A percentile compares a stretch with the other conserved stretches of the same genome.
Evolutionary conservation across 92 coral and sea anemone genomes (phyloP).

Genomic region (Porites cylindrica): DNA sequence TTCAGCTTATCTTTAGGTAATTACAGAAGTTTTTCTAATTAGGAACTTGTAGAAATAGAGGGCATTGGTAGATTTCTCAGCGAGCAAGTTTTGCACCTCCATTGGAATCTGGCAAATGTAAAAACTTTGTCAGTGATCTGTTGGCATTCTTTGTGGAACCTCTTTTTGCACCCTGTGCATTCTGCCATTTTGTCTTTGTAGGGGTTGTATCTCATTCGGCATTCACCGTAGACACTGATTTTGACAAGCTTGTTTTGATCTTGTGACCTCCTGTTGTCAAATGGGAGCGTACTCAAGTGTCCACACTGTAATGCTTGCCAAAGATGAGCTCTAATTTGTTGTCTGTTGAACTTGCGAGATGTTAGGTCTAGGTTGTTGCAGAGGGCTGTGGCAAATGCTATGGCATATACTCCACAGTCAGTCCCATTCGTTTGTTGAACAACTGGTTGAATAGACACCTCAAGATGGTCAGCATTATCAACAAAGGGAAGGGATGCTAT

Average conservation of each 20-base stretch:
- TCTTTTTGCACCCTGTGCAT: constrained; percentile 46
- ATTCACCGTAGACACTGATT: constrained; percentile 48
- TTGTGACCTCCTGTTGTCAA: not conserved
- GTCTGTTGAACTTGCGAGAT: constrained; percentile 37
- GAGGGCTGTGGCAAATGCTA: constrained; percentile 50
- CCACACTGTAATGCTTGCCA: constrained; percentile 7
- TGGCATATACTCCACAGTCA: constrained; percentile 54
- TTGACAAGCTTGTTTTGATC: constrained; percentile 20
- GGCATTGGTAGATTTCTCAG: constrained; percentile 8
- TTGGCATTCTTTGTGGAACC: constrained; percentile 54
- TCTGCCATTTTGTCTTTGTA: constrained; percentile 55
- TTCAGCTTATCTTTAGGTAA: too few relatives aligned
- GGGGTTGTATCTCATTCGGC: constrained; percentile 34
- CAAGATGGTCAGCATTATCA: constrained; percentile 23
- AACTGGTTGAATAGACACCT: constrained; percentile 34
- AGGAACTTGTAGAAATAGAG: not conserved
- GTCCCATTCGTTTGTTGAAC: constrained; percentile 43
- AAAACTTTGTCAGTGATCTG: constrained; percentile 54
- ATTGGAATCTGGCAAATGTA: constrained; percentile 10
- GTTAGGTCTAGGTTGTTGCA: constrained; percentile 36
- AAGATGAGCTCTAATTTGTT: constrained; percentile 27
- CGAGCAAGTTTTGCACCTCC: constrained; percentile 48
- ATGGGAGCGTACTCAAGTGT: constrained; percentile 15
- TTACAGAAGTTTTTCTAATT: not conserved
- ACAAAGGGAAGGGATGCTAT: constrained; percentile 35